Evolutionary conservation across 2,888 invertebrate genomes (phyloP), one percentile per base, ranked within the genome.

Genomic region (Nemotelus pantherinus): DNA sequence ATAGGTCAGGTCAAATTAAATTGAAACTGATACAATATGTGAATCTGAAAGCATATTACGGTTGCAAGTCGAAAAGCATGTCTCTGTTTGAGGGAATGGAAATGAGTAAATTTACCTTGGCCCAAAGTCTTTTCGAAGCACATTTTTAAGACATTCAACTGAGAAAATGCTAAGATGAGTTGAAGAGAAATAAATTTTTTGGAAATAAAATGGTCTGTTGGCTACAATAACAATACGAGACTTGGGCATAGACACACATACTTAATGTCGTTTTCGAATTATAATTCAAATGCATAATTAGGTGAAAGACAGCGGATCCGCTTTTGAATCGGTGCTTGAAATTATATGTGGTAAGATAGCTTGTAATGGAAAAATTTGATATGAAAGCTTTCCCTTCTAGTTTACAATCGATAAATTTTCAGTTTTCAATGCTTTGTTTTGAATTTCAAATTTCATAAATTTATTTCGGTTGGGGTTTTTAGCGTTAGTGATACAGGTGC

Each of bases 1-100:
- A n/a, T 67, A 67, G 67, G 67, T 67, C 67, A 67, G 67, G 67
- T 67, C 67, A 41, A 67, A 67, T 50, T 67, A 50, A 50, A 67
- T 67, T 25, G 47, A 3, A 10, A 65, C 47, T 6, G 7, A 65
- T 65, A 44, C 65, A 47, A 65, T 65, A 44, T 9, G 25, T 63
- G 43, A 10, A 53, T 57, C 41, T 50, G 25, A 25, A 63, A 41
- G 63, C 43, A 63, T 63, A 41, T 9, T 63, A 53, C 43, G 63
- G 39, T 63, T 63, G 63, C 25, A 25, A 25, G 25, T 25, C 25
- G 25, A 57, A 57, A 53, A 1, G 10, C 10, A 53, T 10, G 10
- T 57, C 0, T 57, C 4, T 7, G 25, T 57, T 57, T 57, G 10
- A 25, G n/a, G n/a, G n/a, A n/a, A n/a, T n/a, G n/a, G n/a, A n/a